Evolutionary conservation across 2,113 vertebrate genomes (phyloP).

Genomic region (Ceyx margarethae): DNA sequence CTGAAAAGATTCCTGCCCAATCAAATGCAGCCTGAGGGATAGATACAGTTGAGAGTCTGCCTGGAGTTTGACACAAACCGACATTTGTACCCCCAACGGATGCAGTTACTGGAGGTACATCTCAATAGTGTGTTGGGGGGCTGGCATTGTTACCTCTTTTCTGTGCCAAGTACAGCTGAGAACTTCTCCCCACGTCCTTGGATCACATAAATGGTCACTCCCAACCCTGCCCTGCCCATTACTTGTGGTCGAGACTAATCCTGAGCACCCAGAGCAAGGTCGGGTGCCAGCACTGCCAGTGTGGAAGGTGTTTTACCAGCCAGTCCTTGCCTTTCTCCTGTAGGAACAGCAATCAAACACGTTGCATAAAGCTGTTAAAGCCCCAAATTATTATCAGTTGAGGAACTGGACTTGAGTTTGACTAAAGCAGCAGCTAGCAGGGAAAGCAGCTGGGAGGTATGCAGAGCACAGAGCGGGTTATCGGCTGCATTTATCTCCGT

Average conservation of each 20-base stretch:
- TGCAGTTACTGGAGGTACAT: background rate
- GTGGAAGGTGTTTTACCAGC: background rate
- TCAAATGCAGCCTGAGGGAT: background rate
- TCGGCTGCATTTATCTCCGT: background rate
- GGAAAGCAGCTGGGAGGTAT: background rate
- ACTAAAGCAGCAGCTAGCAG: background rate
- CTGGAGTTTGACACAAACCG: background rate
- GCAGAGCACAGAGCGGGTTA: background rate
- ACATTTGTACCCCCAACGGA: background rate
- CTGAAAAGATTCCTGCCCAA: background rate
- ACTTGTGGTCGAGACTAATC: background rate
- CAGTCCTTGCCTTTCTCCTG: background rate
- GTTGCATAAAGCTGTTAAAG: background rate
- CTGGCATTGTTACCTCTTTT: background rate
- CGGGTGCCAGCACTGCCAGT: accelerated
- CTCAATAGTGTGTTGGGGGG: background rate
- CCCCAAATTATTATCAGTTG: background rate
- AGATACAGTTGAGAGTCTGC: background rate
- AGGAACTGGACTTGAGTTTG: background rate
- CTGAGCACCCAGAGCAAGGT: background rate
- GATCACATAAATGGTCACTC: background rate
- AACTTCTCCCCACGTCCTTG: accelerated
- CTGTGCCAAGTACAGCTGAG: background rate
- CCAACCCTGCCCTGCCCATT: background rate
- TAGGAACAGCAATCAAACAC: background rate